phyloP scores from a whole-genome alignment of 2,113 vertebrate genomes.

The Choloepus hoffmanni region DNA sequence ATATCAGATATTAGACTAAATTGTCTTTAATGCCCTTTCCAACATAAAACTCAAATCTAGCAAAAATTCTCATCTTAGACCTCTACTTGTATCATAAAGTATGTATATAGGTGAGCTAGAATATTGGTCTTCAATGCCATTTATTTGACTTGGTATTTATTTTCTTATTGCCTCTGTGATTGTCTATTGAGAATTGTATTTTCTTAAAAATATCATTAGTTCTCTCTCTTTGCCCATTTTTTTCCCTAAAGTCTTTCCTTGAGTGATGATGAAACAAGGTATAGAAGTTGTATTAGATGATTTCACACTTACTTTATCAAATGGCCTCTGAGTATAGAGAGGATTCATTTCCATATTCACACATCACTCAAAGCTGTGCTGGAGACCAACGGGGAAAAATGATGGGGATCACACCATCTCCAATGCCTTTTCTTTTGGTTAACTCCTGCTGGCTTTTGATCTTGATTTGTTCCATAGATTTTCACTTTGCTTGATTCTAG shows the following conservation, averaged over 20 bases:
- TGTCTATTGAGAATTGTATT: neutral
- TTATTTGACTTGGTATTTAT: neutral
- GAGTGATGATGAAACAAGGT: neutral
- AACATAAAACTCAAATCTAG: conserved; percentile 8
- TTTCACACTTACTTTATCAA: neutral
- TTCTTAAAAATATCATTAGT: conserved; percentile 29
- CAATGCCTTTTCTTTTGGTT: neutral
- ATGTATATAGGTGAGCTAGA: neutral
- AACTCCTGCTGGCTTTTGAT: neutral
- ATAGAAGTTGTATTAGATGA: neutral
- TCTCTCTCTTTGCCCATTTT: neutral
- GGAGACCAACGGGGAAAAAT: neutral
- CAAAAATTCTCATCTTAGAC: neutral
- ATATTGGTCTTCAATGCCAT: conserved; percentile 8
- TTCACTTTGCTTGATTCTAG: neutral
- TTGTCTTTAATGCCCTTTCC: neutral
- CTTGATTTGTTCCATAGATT: neutral
- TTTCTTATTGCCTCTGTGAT: neutral
- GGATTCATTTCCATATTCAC: neutral
- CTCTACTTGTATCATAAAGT: neutral
- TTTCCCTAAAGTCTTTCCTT: conserved; percentile 14
- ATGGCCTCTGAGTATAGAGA: neutral
- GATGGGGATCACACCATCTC: neutral
- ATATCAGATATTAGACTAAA: neutral
- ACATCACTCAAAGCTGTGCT: neutral